Conservation (phyloP, 2,113 vertebrate genomes). For the Gasterosteus aculeatus region DNA sequence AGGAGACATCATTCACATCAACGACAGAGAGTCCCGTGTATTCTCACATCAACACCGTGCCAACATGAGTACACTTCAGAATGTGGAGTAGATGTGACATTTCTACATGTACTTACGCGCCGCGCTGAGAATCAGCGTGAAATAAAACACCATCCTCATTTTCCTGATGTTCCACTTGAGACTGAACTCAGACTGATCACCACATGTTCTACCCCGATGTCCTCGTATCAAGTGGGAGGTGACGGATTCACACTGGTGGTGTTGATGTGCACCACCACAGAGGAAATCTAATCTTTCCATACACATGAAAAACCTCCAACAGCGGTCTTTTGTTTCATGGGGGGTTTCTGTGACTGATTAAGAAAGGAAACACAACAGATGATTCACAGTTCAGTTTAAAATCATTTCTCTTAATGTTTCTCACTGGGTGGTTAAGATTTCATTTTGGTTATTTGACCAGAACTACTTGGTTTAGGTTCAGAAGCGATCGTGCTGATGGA, state of each 20-base stretch:
- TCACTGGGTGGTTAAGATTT: background rate
- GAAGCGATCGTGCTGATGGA: background rate
- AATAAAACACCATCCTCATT: slow-evolving; percentile 38
- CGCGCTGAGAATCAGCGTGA: slow-evolving; percentile 22
- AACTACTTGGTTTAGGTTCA: background rate
- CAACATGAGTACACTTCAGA: background rate
- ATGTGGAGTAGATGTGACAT: background rate
- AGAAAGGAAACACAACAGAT: slow-evolving; percentile 5
- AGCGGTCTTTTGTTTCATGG: background rate
- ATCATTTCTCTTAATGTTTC: background rate
- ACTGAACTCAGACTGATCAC: background rate
- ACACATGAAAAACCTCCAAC: slow-evolving; percentile 1
- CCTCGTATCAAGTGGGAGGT: slow-evolving; percentile 49
- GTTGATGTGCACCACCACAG: slow-evolving; percentile 41
- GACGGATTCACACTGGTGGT: background rate
- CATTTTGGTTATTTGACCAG: background rate
- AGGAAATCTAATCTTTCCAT: slow-evolving; percentile 47
- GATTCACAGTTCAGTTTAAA: background rate
- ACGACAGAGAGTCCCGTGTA: background rate
- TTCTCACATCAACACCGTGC: background rate
- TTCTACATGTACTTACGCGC: slow-evolving; percentile 38
- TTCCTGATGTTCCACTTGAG: slow-evolving; percentile 2
- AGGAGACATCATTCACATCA: slow-evolving; percentile 11
- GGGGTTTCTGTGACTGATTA: slow-evolving; percentile 23
- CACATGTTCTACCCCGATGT: slow-evolving; percentile 5